Evolutionary conservation across 2,797 vertebrate species (phyloP).

Genomic region (Anguilla pacifica): DNA sequence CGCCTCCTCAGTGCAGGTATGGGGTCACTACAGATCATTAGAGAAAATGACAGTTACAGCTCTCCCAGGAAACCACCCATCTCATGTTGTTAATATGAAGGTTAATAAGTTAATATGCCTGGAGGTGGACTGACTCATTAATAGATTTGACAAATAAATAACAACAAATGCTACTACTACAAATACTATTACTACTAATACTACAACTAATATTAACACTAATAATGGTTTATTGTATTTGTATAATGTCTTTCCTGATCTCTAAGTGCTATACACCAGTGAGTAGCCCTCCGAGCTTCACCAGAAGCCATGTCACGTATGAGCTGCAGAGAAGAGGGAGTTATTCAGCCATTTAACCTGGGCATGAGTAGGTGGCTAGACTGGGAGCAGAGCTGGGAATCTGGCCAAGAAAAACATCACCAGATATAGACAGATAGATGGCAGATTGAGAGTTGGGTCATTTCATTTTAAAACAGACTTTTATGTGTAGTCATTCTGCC

Average conservation of each 20-base stretch:
- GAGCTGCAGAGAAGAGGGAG: background rate
- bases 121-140: background rate
- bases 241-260: background rate
- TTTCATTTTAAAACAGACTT: background rate
- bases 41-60: slow-evolving; percentile 27
- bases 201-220: background rate
- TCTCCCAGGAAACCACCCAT: background rate
- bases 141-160: background rate
- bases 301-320: background rate
- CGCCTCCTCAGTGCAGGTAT: slow-evolving; percentile 3
- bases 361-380: background rate
- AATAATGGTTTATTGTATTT: background rate
- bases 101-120: slow-evolving; percentile 6
- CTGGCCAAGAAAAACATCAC: background rate
- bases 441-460: background rate
- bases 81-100: slow-evolving; percentile 13
- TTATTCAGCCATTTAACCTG: background rate
- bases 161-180: background rate
- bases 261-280: background rate
- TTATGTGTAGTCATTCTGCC: background rate
- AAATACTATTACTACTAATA: background rate
- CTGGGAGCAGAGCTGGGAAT: background rate
- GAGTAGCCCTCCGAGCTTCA: background rate
- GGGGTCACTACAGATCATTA: slow-evolving; percentile 17
- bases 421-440: background rate